These are phyloP conservation scores for Oreochromis aureus DNA, from an alignment of 2,113 vertebrate genomes.

Conservation along the genomic window DNA sequence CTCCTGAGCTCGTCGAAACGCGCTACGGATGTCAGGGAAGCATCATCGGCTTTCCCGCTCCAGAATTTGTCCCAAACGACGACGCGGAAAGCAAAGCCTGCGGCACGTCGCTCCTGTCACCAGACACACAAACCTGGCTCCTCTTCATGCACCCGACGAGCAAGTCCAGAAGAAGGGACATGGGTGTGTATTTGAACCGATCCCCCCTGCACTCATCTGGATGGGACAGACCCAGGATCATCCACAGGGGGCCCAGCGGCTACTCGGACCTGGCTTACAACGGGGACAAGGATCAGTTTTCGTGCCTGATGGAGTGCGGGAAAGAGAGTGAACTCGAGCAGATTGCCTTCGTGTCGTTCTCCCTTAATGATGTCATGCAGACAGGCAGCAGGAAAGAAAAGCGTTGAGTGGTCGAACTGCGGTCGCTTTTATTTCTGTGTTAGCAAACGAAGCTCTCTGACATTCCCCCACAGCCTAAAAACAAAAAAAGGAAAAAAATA, in stretches of 20 bases:
- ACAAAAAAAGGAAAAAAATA: not conserved
- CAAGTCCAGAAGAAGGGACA: constrained; percentile 63
- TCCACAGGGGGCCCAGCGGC: constrained; percentile 79
- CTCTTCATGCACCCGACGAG: constrained; percentile 85
- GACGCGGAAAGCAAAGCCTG: constrained; percentile 47
- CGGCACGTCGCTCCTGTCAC: constrained; percentile 44
- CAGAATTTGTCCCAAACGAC: constrained; percentile 34
- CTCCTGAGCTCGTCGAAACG: constrained; percentile 69
- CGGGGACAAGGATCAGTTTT: constrained; percentile 77
- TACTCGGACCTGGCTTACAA: constrained; percentile 85
- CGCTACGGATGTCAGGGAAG: constrained; percentile 85
- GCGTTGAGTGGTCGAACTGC: not conserved
- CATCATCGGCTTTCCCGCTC: constrained; percentile 79
- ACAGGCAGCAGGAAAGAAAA: constrained; percentile 43
- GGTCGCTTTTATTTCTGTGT: not conserved
- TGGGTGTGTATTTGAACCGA: constrained; percentile 85
- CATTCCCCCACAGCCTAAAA: not conserved
- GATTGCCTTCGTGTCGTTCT: constrained; percentile 71
- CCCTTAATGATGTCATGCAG: constrained; percentile 63
- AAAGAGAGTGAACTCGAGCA: constrained; percentile 67
- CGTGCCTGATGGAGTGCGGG: constrained; percentile 86
- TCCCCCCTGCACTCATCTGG: constrained; percentile 59
- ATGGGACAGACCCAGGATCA: constrained; percentile 79
- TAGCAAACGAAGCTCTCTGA: constrained; percentile 1
- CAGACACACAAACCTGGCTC: constrained; percentile 75